phyloP scores from a whole-genome alignment of 1,140 invertebrate species.

The Heliconius congener region DNA sequence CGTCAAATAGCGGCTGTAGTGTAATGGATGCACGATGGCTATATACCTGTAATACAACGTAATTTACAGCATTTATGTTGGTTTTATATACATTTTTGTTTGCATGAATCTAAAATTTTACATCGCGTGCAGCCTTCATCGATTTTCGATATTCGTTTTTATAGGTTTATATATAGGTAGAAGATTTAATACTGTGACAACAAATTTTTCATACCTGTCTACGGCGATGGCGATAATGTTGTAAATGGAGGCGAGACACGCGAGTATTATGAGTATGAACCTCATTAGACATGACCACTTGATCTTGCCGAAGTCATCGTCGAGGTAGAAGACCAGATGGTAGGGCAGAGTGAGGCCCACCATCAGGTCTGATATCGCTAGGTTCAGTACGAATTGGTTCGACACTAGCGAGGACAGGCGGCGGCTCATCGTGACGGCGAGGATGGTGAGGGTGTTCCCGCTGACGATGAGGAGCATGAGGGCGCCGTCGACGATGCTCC shows the following conservation, averaged over 20 bases:
- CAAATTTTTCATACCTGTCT: slow-evolving; percentile 82
- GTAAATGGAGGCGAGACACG: slow-evolving; percentile 88
- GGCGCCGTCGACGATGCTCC: slow-evolving; percentile 84
- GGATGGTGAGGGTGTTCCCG: slow-evolving; percentile 87
- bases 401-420: slow-evolving; percentile 84
- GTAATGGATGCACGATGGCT: slow-evolving; percentile 91
- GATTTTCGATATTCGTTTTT: slow-evolving; percentile 4
- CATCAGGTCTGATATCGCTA: slow-evolving; percentile 88
- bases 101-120: slow-evolving; percentile 1
- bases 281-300: slow-evolving; percentile 85
- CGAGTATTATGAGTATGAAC: slow-evolving; percentile 87
- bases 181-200: background rate
- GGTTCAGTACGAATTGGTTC: slow-evolving; percentile 88
- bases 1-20: slow-evolving; percentile 87
- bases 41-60: slow-evolving; percentile 81
- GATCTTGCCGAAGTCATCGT: slow-evolving; percentile 80
- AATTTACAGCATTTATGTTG: background rate
- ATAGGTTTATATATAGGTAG: background rate
- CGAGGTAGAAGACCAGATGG: slow-evolving; percentile 87
- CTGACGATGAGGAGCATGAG: slow-evolving; percentile 85
- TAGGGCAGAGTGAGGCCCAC: slow-evolving; percentile 88
- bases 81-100: background rate
- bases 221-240: slow-evolving; percentile 92
- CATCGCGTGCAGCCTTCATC: slow-evolving; percentile 1
- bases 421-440: slow-evolving; percentile 85